Percentiles rank a stretch among this genome's conserved stretches.
phyloP scores from a whole-genome alignment of 2,113 vertebrate genomes.

The Microcebus tavaratra region DNA sequence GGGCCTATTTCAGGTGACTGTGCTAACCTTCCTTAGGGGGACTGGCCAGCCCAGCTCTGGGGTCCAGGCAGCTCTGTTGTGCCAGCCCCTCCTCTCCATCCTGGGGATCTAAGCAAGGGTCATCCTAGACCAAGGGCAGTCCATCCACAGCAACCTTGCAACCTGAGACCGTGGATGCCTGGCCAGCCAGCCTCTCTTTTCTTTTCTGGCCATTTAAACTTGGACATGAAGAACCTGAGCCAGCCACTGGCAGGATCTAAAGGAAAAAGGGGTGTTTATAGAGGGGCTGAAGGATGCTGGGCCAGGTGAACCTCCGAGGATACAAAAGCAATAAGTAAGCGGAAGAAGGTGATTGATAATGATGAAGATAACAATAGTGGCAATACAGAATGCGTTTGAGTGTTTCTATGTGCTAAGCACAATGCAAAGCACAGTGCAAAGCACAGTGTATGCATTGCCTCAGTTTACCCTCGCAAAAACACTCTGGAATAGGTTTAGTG shows the following conservation, averaged over 20 bases:
- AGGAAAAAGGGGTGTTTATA: not conserved
- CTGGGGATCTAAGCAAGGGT: not conserved
- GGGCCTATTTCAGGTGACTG: not conserved
- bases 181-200: not conserved
- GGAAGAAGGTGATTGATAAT: not conserved
- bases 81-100: not conserved
- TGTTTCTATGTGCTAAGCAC: fast-evolving
- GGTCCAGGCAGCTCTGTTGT: too few species aligned
- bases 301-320: not conserved
- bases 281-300: not conserved
- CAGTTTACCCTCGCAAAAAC: not conserved
- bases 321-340: not conserved
- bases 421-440: too few species aligned
- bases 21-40: not conserved
- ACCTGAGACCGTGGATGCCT: fast-evolving
- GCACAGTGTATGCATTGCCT: fast-evolving
- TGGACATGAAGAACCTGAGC: not conserved
- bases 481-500: not conserved
- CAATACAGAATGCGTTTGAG: fast-evolving
- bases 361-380: fast-evolving
- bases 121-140: not conserved
- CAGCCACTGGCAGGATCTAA: not conserved
- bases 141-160: not conserved
- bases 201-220: not conserved
- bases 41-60: too few species aligned